Evolutionary conservation across 2,888 invertebrate species (phyloP), one percentile per base, ranked within the genome.

Genomic region (Parascotia fuliginaria): DNA sequence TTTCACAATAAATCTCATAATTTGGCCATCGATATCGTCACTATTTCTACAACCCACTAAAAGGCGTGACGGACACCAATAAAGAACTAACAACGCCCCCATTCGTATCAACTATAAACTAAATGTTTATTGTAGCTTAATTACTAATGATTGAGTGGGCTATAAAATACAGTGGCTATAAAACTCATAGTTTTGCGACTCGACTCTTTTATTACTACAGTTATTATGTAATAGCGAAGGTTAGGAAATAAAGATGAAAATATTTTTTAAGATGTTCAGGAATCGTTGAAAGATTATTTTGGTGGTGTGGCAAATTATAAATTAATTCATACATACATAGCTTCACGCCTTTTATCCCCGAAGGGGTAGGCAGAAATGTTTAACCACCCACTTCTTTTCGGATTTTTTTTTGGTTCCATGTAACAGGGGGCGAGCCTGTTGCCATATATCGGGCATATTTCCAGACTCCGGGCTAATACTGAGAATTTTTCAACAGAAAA

Each of bases 51-150:
- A 45, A 7, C 13, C 24, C 5, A 19, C 13, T 11, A 24, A 42
- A 42, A 49, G 38, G 27, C 43, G 43, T 40, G 49, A 49, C 43
- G 31, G 14, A 24, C 32, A 43, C 41, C 29, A 43, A 49, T 49
- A 49, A 43, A 39, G 16, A 42, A 42, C 42, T 9, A 9, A 4
- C 9, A 29, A 39, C 29, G 42, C 16, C 48, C 38, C 24, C 48
- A 31, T 40, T 40, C 29, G 43, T 49, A 29, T 40, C 36, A 40
- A 33, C 45, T 38, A 51, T 51, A 42, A 45, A 50, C 27, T 32
- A 27, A 32, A 47, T 48, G 41, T 48, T 54, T 48, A 54, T 48
- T 41, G 48, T 34, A 41, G 33, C 33, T 48, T 54, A 54, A 54
- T 54, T 54, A 54, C 48, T 33, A 29, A 40, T 44, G 44, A 48